Percentiles rank a stretch among this genome's conserved stretches.
These are phyloP conservation scores for Lethrus apterus DNA, from an alignment of 1,140 invertebrate species.

Conservation along the genomic window DNA sequence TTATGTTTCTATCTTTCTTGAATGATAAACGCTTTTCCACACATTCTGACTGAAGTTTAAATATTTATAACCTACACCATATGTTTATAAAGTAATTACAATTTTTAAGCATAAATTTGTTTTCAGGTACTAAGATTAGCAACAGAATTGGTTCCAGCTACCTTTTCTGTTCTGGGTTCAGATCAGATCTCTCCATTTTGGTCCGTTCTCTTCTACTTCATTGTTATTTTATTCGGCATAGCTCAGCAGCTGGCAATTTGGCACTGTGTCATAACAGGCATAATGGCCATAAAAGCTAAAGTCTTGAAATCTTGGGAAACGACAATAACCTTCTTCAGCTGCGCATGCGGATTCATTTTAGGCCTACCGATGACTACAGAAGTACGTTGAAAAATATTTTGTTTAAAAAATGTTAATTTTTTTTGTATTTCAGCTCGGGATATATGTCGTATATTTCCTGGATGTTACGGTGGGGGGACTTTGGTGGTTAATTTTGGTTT, in stretches of 20 bases:
- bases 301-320: conserved; percentile 70
- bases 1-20: too few relatives aligned
- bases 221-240: conserved; percentile 77
- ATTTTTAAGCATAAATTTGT: conserved; percentile 2
- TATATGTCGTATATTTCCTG: conserved; percentile 75
- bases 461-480: conserved; percentile 73
- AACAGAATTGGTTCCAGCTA: conserved; percentile 78
- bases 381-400: conserved; percentile 46
- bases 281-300: conserved; percentile 68
- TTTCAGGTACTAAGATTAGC: conserved; percentile 65
- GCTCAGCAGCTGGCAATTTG: conserved; percentile 64
- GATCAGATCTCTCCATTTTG: conserved; percentile 72
- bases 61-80: too few relatives aligned
- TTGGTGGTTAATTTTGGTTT: conserved; percentile 80
- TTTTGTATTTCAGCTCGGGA: conserved; percentile 58
- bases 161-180: conserved; percentile 62
- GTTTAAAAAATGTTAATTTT: conserved; percentile 5
- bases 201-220: conserved; percentile 80
- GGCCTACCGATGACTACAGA: conserved; percentile 84
- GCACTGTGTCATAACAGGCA: conserved; percentile 72
- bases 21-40: too few relatives aligned
- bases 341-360: conserved; percentile 72
- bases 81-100: not conserved
- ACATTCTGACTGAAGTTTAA: too few relatives aligned
- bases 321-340: conserved; percentile 79